Base-by-base conservation (phyloP, 1,140 invertebrate species). In the Drosophila auraria region DNA sequence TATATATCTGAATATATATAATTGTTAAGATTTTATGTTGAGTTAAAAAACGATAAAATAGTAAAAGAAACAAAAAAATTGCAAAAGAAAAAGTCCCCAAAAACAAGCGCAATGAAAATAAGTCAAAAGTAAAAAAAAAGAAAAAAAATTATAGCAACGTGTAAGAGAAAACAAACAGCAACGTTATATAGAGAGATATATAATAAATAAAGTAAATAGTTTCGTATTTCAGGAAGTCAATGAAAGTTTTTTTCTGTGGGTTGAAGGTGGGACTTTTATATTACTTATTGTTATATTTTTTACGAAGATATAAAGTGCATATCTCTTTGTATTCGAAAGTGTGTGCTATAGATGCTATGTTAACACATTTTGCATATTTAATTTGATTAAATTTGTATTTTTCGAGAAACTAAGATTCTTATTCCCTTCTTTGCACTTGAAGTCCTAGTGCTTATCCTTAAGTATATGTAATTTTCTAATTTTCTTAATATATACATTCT, bases 121-220 rank as follows among this genome's bases (percentile, higher is more conserved):
- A 80, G 63, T 75, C 71, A 81, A 82, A 82, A 56, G 42, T 38
- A 53, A 73, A 70, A 75, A 80, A 71, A 50, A 75, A 80, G 69
- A 50, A 80, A 71, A 71, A 58, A 54, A 42, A 38, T 45, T 68
- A 76, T 75, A 82, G 63, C 65, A 87, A 82, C 83, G 82, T 78
- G 81, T 83, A 83, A 74, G 74, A 80, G 76, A 89, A 56, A 56
- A 25, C 33, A 40, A 82, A 77, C 70, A 61, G 78, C 70, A 91
- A 56, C 80, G 76, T 86, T 80, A 86, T 90, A 87, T 71, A 91
- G 80, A 90, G 84, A 91, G 76, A 78, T 91, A 91, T 91, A 91
- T 91, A 91, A 91, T 89, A 79, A 86, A 86, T 82, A 89, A 91
- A 89, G 69, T 84, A 87, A 87, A 91, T 91, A 91, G 89, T 91